Percentiles rank a stretch among this genome's conserved stretches.
phyloP scores from a whole-genome alignment of 2,888 invertebrate genomes.

The Auanema sp. region DNA sequence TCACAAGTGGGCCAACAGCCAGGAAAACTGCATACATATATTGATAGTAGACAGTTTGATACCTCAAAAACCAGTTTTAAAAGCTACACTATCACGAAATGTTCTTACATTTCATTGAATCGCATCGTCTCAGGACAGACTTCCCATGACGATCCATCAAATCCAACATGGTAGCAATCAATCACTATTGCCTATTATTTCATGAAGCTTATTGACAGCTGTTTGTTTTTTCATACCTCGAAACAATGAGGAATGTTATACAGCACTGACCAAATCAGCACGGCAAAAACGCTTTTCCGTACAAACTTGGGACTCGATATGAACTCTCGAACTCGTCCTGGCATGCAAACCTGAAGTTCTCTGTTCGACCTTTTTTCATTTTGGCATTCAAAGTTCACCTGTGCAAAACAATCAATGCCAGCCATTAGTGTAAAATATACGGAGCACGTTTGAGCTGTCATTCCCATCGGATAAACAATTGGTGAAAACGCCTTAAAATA shows the following conservation, averaged over 20 bases:
- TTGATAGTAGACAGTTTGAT: conserved; percentile 55
- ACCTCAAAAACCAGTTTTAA: too few relatives aligned
- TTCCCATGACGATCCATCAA: conserved; percentile 48
- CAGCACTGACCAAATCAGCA: conserved; percentile 51
- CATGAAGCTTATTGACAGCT: neutral
- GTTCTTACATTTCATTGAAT: conserved; percentile 50
- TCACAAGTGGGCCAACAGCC: conserved; percentile 59
- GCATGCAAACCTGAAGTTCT: conserved; percentile 51
- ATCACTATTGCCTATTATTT: conserved; percentile 39
- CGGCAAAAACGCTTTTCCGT: conserved; percentile 29
- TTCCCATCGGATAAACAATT: conserved; percentile 59
- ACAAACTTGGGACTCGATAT: conserved; percentile 39
- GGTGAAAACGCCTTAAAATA: conserved; percentile 45
- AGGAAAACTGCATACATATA: conserved; percentile 61
- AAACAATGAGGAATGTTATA: conserved; percentile 63
- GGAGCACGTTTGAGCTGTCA: conserved; percentile 63
- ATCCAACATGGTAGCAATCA: conserved; percentile 56
- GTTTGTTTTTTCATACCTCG: conserved; percentile 32
- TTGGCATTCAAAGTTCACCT: conserved; percentile 29
- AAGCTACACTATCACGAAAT: conserved; percentile 15
- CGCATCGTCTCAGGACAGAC: conserved; percentile 55
- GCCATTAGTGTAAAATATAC: conserved; percentile 64
- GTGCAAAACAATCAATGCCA: conserved; percentile 62
- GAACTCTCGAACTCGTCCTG: conserved; percentile 34
- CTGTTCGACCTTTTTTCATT: neutral